Conservation (phyloP, 1,140 invertebrate genomes). For the Habropoda laboriosa region DNA sequence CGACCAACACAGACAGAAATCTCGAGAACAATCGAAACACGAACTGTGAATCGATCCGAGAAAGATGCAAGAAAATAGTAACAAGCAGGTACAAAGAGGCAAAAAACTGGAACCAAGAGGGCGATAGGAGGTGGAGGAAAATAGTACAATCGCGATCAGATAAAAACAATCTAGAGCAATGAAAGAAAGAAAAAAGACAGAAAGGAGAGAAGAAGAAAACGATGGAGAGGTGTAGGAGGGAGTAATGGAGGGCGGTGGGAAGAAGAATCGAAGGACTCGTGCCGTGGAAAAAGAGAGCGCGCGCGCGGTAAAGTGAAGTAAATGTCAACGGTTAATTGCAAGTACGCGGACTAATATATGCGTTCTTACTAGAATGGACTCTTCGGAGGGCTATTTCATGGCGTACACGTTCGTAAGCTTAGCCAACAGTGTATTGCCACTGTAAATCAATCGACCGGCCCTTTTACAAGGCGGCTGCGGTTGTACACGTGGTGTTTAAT, state of each 20-base stretch:
- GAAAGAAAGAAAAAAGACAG: background rate
- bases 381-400: slow-evolving; percentile 39
- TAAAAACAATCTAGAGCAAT: background rate
- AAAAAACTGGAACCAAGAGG: background rate
- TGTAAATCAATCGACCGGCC: slow-evolving; percentile 66
- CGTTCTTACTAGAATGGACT: slow-evolving; percentile 56
- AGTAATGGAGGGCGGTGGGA: background rate
- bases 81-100: background rate
- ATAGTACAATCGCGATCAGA: background rate
- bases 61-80: slow-evolving; percentile 6
- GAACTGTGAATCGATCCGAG: too few relatives aligned
- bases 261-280: slow-evolving; percentile 58
- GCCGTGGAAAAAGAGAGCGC: slow-evolving; percentile 57
- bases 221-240: background rate
- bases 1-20: too few relatives aligned
- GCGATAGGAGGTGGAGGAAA: background rate
- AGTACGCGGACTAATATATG: slow-evolving; percentile 60
- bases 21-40: too few relatives aligned
- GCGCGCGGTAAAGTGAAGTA: slow-evolving; percentile 64
- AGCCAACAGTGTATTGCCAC: slow-evolving; percentile 44
- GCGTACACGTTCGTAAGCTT: slow-evolving; percentile 33
- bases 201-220: background rate
- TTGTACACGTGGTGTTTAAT: slow-evolving; percentile 66
- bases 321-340: slow-evolving; percentile 70
- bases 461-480: slow-evolving; percentile 62